A percentile compares a stretch with the other conserved stretches of the same genome.
Evolutionary conservation across 2,797 vertebrate species (phyloP).

Genomic region (Toxotes lorentzi): DNA sequence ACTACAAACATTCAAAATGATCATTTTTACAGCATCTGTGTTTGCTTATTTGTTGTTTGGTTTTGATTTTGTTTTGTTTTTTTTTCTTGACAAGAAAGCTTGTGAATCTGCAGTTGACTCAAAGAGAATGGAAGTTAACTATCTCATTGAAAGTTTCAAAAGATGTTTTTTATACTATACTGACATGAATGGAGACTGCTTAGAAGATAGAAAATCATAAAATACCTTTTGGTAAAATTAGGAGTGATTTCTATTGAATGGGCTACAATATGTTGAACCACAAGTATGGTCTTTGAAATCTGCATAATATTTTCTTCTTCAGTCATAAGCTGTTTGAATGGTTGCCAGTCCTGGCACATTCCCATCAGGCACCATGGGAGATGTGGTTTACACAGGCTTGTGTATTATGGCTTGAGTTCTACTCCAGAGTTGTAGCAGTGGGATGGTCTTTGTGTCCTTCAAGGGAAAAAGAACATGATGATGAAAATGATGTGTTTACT

Average conservation of each 20-base stretch:
- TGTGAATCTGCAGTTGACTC: constrained; percentile 5
- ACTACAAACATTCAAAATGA: background rate
- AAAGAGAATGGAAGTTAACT: constrained; percentile 19
- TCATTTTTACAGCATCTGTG: constrained; percentile 6
- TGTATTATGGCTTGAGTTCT: constrained; percentile 7
- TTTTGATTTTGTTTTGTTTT: background rate
- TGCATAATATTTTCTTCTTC: background rate
- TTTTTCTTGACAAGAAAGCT: background rate
- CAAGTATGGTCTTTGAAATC: background rate
- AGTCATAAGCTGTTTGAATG: background rate
- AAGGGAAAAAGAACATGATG: constrained; percentile 3
- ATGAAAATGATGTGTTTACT: background rate
- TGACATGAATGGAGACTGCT: background rate
- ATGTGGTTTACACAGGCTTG: constrained; percentile 27
- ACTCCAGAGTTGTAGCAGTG: constrained; percentile 11
- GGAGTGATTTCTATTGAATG: background rate
- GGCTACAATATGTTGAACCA: background rate
- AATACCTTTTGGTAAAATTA: background rate
- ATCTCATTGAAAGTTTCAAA: constrained; percentile 5
- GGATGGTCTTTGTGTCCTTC: constrained; percentile 16
- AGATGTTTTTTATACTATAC: background rate
- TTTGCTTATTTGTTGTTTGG: constrained; percentile 8
- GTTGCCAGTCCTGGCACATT: background rate
- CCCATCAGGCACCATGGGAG: constrained; percentile 14
- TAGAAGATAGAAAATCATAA: background rate